Evolutionary conservation across 2,797 vertebrate genomes (phyloP).

Genomic region (Carduelis carduelis): DNA sequence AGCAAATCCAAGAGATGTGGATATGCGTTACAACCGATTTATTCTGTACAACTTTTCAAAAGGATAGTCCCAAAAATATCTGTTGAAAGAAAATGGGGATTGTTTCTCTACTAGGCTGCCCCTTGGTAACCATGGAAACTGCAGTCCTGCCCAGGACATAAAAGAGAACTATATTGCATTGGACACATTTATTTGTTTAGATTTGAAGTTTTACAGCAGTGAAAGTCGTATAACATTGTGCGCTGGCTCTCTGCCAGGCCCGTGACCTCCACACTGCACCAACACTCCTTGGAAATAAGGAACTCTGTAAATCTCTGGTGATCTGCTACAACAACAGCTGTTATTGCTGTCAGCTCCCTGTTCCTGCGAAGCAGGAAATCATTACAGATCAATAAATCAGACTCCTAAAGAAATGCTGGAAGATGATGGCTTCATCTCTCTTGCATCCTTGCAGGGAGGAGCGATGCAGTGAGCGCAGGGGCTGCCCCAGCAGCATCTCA

Average conservation of each 20-base stretch:
- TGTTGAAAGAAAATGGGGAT: neutral
- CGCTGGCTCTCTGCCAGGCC: neutral
- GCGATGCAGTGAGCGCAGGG: neutral
- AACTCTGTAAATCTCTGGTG: conserved; percentile 18
- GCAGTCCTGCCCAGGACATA: neutral
- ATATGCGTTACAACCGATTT: neutral
- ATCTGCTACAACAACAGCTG: neutral
- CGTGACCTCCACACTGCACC: neutral
- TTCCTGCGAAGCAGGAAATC: conserved; percentile 1
- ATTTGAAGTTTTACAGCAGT: conserved; percentile 22
- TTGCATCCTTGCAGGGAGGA: neutral
- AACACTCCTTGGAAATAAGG: neutral
- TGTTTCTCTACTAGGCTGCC: neutral
- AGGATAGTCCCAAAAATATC: neutral
- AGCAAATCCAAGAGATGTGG: neutral
- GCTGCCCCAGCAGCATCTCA: neutral
- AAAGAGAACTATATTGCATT: neutral
- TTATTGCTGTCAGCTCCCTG: neutral
- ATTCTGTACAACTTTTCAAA: neutral
- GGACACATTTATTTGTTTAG: conserved; percentile 31
- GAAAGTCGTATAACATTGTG: neutral
- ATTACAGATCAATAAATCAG: conserved; percentile 19
- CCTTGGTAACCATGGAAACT: conserved; percentile 48
- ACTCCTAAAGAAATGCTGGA: neutral
- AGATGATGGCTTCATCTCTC: neutral